These are phyloP conservation scores for Troides aeacus DNA, from an alignment of 2,888 invertebrate species.

Conservation along the genomic window DNA sequence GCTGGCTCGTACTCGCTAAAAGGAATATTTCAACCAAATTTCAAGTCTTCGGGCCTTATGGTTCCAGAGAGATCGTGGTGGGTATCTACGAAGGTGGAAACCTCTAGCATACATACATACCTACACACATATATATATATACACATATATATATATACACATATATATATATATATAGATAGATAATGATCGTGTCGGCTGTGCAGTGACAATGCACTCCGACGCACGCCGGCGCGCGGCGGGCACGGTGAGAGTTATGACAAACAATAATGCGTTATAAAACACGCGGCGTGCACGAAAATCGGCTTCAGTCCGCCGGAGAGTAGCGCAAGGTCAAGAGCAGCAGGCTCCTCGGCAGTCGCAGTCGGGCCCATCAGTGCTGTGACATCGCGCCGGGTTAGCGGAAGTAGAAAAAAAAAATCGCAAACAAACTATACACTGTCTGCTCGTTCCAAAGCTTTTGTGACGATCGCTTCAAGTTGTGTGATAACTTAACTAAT, in stretches of 20 bases:
- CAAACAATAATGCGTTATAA: conserved; percentile 75
- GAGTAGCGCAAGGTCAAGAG: conserved; percentile 74
- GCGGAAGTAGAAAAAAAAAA: conserved; percentile 40
- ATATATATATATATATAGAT: no score
- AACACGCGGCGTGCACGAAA: conserved; percentile 65
- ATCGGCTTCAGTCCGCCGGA: conserved; percentile 68
- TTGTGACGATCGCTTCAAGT: conserved; percentile 6
- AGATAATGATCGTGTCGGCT: no score
- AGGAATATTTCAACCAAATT: no score
- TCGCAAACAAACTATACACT: conserved; percentile 19
- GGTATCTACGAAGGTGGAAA: no score
- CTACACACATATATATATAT: no score
- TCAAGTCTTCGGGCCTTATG: no score
- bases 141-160: no score
- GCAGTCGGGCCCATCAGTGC: conserved; percentile 53
- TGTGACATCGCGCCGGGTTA: conserved; percentile 51
- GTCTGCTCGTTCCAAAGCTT: conserved; percentile 3
- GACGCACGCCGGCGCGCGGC: conserved; percentile 26
- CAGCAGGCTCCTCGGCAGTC: conserved; percentile 67
- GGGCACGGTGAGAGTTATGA: conserved; percentile 67
- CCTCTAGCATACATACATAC: no score
- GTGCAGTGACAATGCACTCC: conserved; percentile 23
- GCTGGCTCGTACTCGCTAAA: no score
- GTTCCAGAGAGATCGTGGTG: no score
- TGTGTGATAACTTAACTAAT: background rate